Evolutionary conservation across 2,113 vertebrate genomes (phyloP).

Genomic region (Ursus arctos): DNA sequence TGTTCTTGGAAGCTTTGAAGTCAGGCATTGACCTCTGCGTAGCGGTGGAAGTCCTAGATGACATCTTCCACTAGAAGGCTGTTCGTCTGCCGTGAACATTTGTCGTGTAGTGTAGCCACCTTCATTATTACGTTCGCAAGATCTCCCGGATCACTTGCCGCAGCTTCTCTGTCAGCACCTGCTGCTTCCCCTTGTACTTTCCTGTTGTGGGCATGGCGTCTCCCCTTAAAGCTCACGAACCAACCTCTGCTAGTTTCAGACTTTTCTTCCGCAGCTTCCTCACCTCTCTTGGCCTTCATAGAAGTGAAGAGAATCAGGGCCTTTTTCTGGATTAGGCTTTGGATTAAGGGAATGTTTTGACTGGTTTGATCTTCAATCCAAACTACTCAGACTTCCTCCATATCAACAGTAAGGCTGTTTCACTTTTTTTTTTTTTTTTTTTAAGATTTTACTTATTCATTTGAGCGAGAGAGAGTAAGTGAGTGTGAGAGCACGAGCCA

Average conservation of each 20-base stretch:
- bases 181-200: not conserved
- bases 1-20: not conserved
- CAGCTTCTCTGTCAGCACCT: not conserved
- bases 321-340: not conserved
- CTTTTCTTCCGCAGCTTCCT: not conserved
- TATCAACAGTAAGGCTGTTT: not conserved
- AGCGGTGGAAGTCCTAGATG: not conserved
- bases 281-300: not conserved
- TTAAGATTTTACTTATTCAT: no score
- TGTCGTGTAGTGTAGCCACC: not conserved
- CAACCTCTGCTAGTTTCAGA: not conserved
- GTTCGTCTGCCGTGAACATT: not conserved
- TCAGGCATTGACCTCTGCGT: not conserved
- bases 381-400: not conserved
- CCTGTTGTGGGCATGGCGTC: not conserved
- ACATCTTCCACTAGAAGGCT: not conserved
- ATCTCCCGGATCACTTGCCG: not conserved
- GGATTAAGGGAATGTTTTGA: not conserved
- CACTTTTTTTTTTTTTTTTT: no score
- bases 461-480: no score
- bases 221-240: not conserved
- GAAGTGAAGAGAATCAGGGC: not conserved
- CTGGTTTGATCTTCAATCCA: not conserved
- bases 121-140: not conserved
- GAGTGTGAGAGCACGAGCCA: no score